These are phyloP conservation scores for Squalus acanthias DNA, from an alignment of 2,797 vertebrate species.

Conservation along the genomic window DNA sequence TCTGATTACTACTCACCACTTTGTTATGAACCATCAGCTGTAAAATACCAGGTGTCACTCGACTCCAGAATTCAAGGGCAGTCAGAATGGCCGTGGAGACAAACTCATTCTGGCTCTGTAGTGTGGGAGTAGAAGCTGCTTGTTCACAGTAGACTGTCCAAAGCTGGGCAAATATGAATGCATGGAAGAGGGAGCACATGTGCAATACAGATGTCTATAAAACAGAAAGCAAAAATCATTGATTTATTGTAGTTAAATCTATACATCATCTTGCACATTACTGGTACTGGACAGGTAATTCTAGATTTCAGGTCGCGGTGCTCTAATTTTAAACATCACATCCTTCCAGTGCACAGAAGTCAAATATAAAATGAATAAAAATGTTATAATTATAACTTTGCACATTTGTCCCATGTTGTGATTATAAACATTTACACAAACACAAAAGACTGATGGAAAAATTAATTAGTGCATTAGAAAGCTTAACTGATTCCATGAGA, in stretches of 20 bases:
- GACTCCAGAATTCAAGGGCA: conserved; percentile 95
- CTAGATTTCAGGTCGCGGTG: background rate
- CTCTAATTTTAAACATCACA: background rate
- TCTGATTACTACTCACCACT: conserved; percentile 71
- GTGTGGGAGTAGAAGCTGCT: conserved; percentile 76
- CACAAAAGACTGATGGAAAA: background rate
- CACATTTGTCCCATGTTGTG: background rate
- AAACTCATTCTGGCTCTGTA: conserved; percentile 94
- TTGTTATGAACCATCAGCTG: conserved; percentile 99
- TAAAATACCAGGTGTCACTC: conserved; percentile 94
- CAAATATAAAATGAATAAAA: background rate
- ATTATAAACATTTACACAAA: conserved; percentile 6
- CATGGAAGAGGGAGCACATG: conserved; percentile 98
- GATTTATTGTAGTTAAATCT: background rate
- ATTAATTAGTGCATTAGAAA: background rate
- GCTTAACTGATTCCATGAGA: background rate
- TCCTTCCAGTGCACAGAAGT: background rate
- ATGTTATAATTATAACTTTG: background rate
- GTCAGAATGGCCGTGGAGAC: conserved; percentile 90
- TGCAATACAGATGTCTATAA: conserved; percentile 91
- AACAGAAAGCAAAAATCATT: conserved; percentile 39
- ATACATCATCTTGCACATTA: background rate
- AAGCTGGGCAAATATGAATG: conserved; percentile 97
- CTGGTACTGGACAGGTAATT: background rate
- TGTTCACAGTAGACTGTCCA: conserved; percentile 99